Evolutionary conservation across 2,888 invertebrate genomes (phyloP).

Genomic region (Zeuzera pyrina): DNA sequence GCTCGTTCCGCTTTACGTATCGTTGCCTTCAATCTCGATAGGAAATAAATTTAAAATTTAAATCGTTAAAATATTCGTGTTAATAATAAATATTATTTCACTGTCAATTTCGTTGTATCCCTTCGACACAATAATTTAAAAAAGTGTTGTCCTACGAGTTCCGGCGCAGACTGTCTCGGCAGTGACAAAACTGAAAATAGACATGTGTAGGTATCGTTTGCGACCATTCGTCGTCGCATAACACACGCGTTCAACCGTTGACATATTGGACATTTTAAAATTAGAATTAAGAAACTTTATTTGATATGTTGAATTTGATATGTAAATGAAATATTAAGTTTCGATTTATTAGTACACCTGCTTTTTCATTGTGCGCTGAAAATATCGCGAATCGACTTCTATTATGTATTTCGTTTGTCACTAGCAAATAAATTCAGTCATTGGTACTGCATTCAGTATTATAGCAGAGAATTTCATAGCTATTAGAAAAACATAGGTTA

Average conservation of each 20-base stretch:
- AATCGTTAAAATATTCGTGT: no score
- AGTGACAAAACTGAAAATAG: conserved; percentile 67
- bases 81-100: no score
- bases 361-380: not conserved
- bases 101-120: conserved; percentile 26
- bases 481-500: not conserved
- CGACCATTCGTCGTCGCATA: conserved; percentile 64
- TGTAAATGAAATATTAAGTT: conserved; percentile 63
- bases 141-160: conserved; percentile 50
- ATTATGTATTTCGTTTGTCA: no score
- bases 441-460: no score
- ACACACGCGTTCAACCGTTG: conserved; percentile 66
- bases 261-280: conserved; percentile 68
- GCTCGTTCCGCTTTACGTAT: conserved; percentile 30
- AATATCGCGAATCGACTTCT: no score
- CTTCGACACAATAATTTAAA: conserved; percentile 30
- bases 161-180: conserved; percentile 51
- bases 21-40: conserved; percentile 35
- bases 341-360: conserved; percentile 27
- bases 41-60: no score
- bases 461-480: no score
- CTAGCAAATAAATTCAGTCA: no score
- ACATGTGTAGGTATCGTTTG: conserved; percentile 65
- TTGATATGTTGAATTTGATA: conserved; percentile 46
- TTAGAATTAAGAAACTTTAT: conserved; percentile 62